phyloP scores from a whole-genome alignment of 2,888 invertebrate species.

The Abrostola triplasia region DNA sequence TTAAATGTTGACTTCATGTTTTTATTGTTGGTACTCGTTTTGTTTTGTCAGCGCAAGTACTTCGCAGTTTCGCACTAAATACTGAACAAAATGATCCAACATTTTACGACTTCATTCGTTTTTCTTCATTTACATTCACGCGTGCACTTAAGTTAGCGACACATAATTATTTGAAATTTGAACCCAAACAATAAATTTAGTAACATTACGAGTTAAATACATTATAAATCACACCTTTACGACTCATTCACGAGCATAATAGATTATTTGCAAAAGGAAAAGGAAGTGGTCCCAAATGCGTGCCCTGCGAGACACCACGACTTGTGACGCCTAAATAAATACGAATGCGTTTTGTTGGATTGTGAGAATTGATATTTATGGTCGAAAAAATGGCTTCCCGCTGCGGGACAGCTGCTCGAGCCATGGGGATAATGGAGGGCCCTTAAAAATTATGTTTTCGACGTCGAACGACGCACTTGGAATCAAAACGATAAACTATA shows the following conservation, averaged over 20 bases:
- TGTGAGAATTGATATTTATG: constrained; percentile 87
- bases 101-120: constrained; percentile 39
- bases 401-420: constrained; percentile 76
- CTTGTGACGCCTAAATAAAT: constrained; percentile 81
- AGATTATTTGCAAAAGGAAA: constrained; percentile 73
- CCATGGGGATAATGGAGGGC: constrained; percentile 64
- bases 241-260: constrained; percentile 67
- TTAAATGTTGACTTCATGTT: constrained; percentile 28
- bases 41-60: constrained; percentile 14
- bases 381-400: constrained; percentile 81
- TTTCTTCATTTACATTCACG: constrained; percentile 22
- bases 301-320: constrained; percentile 69
- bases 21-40: constrained; percentile 21
- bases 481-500: constrained; percentile 61
- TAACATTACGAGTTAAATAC: constrained; percentile 56
- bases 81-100: constrained; percentile 39
- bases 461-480: constrained; percentile 58
- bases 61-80: constrained; percentile 17
- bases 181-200: constrained; percentile 54
- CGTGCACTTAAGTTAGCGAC: constrained; percentile 44
- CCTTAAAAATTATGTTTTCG: constrained; percentile 66
- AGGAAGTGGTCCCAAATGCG: constrained; percentile 72
- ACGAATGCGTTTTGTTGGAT: constrained; percentile 83
- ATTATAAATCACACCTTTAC: constrained; percentile 66
- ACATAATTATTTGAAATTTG: constrained; percentile 47